These are phyloP conservation scores for Eupelmus urozonus DNA, from an alignment of 2,888 invertebrate species.

Conservation along the genomic window DNA sequence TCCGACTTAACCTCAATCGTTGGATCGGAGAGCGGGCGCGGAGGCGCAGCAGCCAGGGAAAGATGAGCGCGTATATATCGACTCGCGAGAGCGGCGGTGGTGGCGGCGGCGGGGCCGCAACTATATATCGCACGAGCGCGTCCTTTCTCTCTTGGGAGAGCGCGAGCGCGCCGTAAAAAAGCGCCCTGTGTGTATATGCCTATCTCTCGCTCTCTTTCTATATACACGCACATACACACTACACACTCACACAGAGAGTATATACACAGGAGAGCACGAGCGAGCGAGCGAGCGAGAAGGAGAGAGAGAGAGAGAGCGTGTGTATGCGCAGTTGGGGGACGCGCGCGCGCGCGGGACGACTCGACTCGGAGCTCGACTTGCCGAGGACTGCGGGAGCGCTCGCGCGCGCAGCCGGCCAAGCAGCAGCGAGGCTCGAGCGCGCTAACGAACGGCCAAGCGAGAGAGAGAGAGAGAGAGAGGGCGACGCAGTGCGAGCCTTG, in stretches of 20 bases:
- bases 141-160: slow-evolving; percentile 26
- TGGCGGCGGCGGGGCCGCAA: too few relatives aligned
- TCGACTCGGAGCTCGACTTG: slow-evolving; percentile 42
- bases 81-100: too few relatives aligned
- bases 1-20: slow-evolving; percentile 62
- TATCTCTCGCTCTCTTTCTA: not conserved
- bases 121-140: not conserved
- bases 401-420: slow-evolving; percentile 1
- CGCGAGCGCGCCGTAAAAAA: not conserved
- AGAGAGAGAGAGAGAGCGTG: slow-evolving; percentile 5
- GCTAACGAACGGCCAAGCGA: not conserved
- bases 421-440: not conserved
- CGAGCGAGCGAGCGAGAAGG: not conserved
- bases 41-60: not conserved
- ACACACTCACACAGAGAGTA: too few relatives aligned
- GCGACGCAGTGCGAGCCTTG: too few relatives aligned
- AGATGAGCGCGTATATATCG: slow-evolving; percentile 1
- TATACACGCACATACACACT: not conserved
- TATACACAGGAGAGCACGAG: not conserved
- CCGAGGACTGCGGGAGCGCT: slow-evolving; percentile 34
- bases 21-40: not conserved
- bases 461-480: slow-evolving; percentile 12
- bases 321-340: not conserved
- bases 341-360: slow-evolving; percentile 7
- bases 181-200: not conserved